phyloP scores from a whole-genome alignment of 53 echinoderm and acorn worm species.

The Paelopatides confundens region DNA sequence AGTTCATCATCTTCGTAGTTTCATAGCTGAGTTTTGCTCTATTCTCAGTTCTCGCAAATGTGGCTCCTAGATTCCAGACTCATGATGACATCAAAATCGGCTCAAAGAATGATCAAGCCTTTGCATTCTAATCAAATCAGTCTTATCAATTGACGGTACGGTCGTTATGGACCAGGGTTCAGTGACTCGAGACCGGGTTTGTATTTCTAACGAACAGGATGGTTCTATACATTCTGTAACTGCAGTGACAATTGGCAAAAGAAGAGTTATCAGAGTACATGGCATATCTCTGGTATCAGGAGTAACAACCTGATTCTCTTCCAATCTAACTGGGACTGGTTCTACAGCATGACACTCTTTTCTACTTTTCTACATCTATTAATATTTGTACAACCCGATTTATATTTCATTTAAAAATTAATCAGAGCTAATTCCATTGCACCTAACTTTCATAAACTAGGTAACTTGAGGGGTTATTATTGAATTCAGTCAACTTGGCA shows the following conservation, averaged over 20 bases:
- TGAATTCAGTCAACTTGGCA: conserved; percentile 44
- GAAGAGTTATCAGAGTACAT: not conserved
- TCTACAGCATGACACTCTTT: conserved; percentile 40
- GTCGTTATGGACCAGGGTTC: not conserved
- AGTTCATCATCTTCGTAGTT: not conserved
- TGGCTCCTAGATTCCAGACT: too few relatives aligned
- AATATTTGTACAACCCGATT: conserved; percentile 51
- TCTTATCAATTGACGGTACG: conserved; percentile 9
- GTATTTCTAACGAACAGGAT: not conserved
- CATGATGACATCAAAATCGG: conserved; percentile 20
- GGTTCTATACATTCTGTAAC: not conserved
- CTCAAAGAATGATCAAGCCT: not conserved
- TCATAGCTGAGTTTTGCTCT: not conserved
- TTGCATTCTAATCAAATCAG: not conserved
- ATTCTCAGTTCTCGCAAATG: too few relatives aligned
- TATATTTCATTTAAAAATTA: conserved; percentile 60
- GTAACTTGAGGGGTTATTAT: conserved; percentile 57
- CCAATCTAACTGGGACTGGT: conserved; percentile 1
- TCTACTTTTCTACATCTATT: conserved; percentile 58
- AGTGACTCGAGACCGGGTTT: not conserved
- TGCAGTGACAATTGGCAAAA: not conserved
- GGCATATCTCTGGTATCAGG: not conserved
- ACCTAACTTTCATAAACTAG: conserved; percentile 54
- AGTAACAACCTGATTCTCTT: not conserved
- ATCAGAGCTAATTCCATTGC: conserved; percentile 68